A percentile compares a stretch with the other conserved stretches of the same genome.
Evolutionary conservation across 1,140 invertebrate genomes (phyloP).

Genomic region (Drosophila saltans): DNA sequence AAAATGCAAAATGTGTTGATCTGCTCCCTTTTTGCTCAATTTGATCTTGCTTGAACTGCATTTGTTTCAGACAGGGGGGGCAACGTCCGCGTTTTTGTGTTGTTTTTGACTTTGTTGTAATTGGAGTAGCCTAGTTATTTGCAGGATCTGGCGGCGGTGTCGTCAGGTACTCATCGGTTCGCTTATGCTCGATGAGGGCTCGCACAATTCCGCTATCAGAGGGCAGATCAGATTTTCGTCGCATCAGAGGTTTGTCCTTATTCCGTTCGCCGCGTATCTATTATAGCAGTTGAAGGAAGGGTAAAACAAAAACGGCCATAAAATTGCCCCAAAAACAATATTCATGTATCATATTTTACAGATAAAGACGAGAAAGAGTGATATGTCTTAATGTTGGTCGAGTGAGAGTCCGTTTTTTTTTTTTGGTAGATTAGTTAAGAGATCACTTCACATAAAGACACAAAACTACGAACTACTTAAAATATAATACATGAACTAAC

Average conservation of each 20-base stretch:
- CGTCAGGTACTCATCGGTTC: slow-evolving; percentile 92
- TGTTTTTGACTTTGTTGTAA: slow-evolving; percentile 8
- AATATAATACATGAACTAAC: neutral
- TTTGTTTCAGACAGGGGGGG: neutral
- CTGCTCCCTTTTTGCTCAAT: slow-evolving; percentile 18
- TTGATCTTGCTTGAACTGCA: slow-evolving; percentile 4
- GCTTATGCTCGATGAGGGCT: slow-evolving; percentile 95
- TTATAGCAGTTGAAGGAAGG: slow-evolving; percentile 45
- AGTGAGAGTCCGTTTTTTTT: neutral
- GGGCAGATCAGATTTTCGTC: slow-evolving; percentile 97
- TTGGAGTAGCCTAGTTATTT: slow-evolving; percentile 54
- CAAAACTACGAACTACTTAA: neutral
- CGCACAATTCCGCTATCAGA: slow-evolving; percentile 95
- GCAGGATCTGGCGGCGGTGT: slow-evolving; percentile 89
- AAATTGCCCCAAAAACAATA: slow-evolving; percentile 31
- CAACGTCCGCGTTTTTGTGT: slow-evolving; percentile 30
- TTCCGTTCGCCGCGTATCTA: slow-evolving; percentile 84
- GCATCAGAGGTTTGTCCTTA: slow-evolving; percentile 93
- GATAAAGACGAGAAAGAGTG: neutral
- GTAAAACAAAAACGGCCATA: slow-evolving; percentile 53
- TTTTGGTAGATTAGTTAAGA: neutral
- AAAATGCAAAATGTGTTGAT: slow-evolving; percentile 25
- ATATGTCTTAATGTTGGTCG: neutral
- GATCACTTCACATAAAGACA: neutral
- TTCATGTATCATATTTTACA: slow-evolving; percentile 13